Base-by-base conservation (phyloP, 2,113 vertebrate genomes). In the Illadopsis cleaveri region DNA sequence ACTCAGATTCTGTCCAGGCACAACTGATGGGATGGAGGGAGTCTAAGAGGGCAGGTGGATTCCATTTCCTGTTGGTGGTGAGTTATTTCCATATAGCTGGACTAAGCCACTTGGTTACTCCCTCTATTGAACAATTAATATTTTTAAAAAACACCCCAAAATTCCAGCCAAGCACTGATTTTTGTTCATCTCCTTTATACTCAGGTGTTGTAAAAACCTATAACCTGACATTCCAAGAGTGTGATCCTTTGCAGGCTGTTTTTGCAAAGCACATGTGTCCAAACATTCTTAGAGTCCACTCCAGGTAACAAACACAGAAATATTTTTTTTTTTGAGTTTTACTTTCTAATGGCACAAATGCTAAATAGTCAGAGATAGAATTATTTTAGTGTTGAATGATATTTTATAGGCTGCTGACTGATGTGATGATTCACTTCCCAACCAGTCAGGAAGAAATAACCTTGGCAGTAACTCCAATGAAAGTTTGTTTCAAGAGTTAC, bases 191-290 rank as follows among this genome's bases (percentile, higher is more conserved):
- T 95, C 35, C 79, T 97, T 73, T 87, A 37, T 56, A 91, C 79
- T 62, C 57, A 99, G 99, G 99, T 93, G 97, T 99, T 91, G 98
- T 98, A 33, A 99, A 98, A 98, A 99, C 99, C 44, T 97, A 99
- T 56, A 98, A 99, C 92, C 81, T 99, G 77, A 82, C 64, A 18
- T 99, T 98, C 97, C 98, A 99, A 95, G 99, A 99, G 37, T 98
- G 98, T 89, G 98, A 98, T 44, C 98, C 99, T 11, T 88, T 99
- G 81, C 98, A 99, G 98, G 99, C 99, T 54, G 96, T 99, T 95
- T 99, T 99, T 98, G 95, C 98, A 45, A 98, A 98, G 95, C 98
- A 98, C 73, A 93, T 98, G 69, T 99, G 99, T 86, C 97, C 98
- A 53, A 99, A 99, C 83, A 84, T 98, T n/a, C 97, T 99, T 48